Evolutionary conservation across 2,888 invertebrate genomes (phyloP), one percentile per base, ranked within the genome.

Genomic region (Nysson spinosus): DNA sequence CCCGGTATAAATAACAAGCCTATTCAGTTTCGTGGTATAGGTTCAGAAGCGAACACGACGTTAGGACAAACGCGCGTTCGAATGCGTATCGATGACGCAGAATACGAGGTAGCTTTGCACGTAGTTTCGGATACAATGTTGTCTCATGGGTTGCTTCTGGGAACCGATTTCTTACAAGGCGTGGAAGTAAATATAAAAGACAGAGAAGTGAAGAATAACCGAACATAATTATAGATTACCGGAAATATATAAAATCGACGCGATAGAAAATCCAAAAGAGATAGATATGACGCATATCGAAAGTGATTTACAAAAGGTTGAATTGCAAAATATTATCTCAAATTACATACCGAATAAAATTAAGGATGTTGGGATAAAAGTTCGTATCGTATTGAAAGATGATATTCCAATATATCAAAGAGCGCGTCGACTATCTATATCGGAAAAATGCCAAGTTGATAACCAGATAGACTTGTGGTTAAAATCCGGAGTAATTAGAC

Each of bases 191-290:
- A 7, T n/a, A 32, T 32, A n/a, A 16, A 19, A 34, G 11, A n/a
- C 2, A 34, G 17, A 34, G 12, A 30, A 4, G 34, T 47, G 32
- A 12, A n/a, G 28, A 9, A 12, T 26, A 3, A n/a, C 28, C 2
- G 17, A 26, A 44, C 6, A 26, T 16, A 9, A 26, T n/a, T 4
- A 28, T 28, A 11, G n/a, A n/a, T n/a, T 28, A 26, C 26, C 24
- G 17, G 44, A 44, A 4, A 12, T 44, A 7, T 44, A 11, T 12
- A 26, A 44, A 11, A 44, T 44, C 6, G 44, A 44, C n/a, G 30
- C 17, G 2, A 28, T 28, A 2, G 17, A 28, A 4, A n/a, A 42
- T 35, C 4, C 4, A 12, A 35, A 6, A 1, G 7, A n/a, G n/a
- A n/a, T 34, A 34, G 22, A 46, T 9, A 0, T 46, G 1, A 6